Base-by-base conservation (phyloP, 2,113 vertebrate genomes). In the Oncorhynchus keta region DNA sequence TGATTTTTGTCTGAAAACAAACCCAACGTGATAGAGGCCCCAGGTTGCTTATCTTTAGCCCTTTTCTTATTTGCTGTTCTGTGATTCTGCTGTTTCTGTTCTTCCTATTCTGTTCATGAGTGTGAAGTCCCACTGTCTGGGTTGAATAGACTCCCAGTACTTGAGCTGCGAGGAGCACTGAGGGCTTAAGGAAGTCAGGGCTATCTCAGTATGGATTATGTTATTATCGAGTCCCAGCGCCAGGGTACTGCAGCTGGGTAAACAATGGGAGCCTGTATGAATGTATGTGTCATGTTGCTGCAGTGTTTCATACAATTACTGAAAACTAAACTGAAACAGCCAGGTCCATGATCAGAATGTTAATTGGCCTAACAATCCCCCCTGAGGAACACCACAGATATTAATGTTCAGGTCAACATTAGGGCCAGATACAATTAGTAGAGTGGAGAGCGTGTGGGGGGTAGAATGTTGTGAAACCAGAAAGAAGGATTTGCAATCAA, bases 161-260 rank as follows among this genome's bases (percentile, higher is more conserved):
- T 89, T 85, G 89, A 91, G 89, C 89, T 45, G 39, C 9, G 90
- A 85, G 90, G 85, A 88, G 85, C 85, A 83, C 72, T 75, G 78
- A 18, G 83, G 85, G 89, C 85, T 89, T 90, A 90, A 89, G 83
- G 90, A 90, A 90, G 88, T 79, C 57, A 32, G 73, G 85, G 80
- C 85, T 89, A 90, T 90, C 89, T 88, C 86, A 81, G 88, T 90
- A 88, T 90, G 89, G 90, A 92, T 92, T 92, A 92, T 92, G 91
- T 91, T 91, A 90, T 90, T 92, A 92, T 89, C 87, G 79, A 88
- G 84, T 86, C 82, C 85, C 85, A 83, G 86, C 84, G 84, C 81
- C 85, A 87, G 85, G 87, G 83, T 69, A 78, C 84, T 81, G 86
- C 85, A 89, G 82, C 90, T 86, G 83, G 85, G 83, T 90, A 91